Conservation (phyloP, 2,113 vertebrate species). For the Emydocephalus ijimae region DNA sequence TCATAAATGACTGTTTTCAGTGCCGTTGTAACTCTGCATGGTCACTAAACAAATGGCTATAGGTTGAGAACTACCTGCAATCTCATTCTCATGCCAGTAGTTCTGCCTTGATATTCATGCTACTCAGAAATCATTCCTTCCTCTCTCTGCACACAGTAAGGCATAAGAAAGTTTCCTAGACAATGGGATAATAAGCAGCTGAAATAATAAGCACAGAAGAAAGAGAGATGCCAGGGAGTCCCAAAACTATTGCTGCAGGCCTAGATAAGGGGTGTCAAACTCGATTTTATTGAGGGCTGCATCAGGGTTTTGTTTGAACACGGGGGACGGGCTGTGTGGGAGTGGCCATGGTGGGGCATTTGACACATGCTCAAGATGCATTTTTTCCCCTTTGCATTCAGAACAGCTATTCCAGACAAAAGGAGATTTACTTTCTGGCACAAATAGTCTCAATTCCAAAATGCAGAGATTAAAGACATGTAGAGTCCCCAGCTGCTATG, state of each 20-base stretch:
- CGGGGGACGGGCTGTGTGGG: no score
- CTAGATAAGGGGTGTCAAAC: no score
- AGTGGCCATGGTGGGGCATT: no score
- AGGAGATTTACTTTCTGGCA: no score
- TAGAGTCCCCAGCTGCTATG: no score
- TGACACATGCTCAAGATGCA: no score
- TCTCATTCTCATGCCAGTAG: background rate
- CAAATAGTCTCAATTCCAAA: no score
- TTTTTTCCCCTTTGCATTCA: no score
- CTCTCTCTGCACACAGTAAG: background rate
- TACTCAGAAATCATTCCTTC: background rate
- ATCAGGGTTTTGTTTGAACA: no score
- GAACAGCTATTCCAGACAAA: no score
- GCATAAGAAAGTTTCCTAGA: background rate
- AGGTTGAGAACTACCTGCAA: background rate
- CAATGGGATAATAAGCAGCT: background rate
- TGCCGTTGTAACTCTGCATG: background rate
- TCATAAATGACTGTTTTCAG: background rate
- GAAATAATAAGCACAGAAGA: background rate
- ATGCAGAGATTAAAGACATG: no score
- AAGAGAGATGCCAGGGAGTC: background rate
- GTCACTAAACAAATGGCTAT: background rate
- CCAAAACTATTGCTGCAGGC: background rate
- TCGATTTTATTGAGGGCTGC: no score
- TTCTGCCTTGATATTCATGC: background rate